These are phyloP conservation scores for Moxostoma hubbsi DNA, from an alignment of 2,797 vertebrate species.

Conservation along the genomic window DNA sequence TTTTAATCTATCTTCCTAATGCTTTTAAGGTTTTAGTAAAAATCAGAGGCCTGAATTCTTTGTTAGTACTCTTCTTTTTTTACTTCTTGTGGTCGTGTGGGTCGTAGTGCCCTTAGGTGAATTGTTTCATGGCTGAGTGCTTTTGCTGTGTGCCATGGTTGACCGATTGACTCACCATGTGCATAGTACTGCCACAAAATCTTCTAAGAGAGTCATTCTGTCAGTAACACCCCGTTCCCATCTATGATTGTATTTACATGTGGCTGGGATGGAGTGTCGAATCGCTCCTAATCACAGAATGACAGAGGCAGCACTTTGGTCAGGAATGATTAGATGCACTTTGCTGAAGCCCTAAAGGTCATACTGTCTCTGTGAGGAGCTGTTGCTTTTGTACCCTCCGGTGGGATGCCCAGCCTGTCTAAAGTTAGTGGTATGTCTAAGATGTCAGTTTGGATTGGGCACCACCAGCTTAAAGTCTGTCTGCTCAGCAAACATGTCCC, in stretches of 20 bases:
- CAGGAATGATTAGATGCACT: conserved; percentile 76
- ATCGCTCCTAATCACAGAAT: conserved; percentile 65
- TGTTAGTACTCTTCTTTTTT: conserved; percentile 29
- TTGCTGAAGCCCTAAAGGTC: conserved; percentile 73
- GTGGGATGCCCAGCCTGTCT: conserved; percentile 44
- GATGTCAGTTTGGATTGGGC: conserved; percentile 42
- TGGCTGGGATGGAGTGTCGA: conserved; percentile 47
- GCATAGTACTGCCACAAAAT: conserved; percentile 34
- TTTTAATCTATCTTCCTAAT: conserved; percentile 32
- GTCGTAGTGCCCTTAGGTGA: conserved; percentile 40
- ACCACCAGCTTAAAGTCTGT: conserved; percentile 42
- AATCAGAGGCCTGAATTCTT: conserved; percentile 21
- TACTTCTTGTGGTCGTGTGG: conserved; percentile 51
- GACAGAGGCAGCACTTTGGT: conserved; percentile 75
- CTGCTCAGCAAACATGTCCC: conserved; percentile 48
- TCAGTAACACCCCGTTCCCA: conserved; percentile 20
- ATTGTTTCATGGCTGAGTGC: conserved; percentile 48
- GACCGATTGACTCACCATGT: conserved; percentile 35
- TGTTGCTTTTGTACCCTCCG: conserved; percentile 34
- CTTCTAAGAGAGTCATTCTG: conserved; percentile 49
- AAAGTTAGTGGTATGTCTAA: conserved; percentile 45
- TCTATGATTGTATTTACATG: conserved; percentile 50
- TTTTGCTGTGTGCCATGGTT: conserved; percentile 38
- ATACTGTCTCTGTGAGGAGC: conserved; percentile 28
- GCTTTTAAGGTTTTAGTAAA: conserved; percentile 54